These are phyloP conservation scores for Drosophila navojoa DNA, from an alignment of 1,140 invertebrate genomes.

Conservation along the genomic window DNA sequence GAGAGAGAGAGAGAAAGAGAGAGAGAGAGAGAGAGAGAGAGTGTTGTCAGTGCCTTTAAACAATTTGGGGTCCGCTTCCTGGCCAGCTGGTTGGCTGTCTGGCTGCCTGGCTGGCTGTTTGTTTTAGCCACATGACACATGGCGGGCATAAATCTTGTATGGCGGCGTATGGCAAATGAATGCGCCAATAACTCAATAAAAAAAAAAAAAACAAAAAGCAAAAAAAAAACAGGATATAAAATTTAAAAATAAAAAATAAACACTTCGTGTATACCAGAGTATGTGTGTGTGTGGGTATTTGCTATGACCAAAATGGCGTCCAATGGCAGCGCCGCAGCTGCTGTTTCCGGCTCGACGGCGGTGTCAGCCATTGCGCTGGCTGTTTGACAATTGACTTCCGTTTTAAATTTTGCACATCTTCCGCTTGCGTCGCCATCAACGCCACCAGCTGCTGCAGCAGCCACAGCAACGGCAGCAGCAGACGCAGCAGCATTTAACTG, in stretches of 20 bases:
- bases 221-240: not conserved
- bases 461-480: not conserved
- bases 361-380: conserved; percentile 61
- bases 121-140: conserved; percentile 80
- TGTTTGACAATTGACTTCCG: conserved; percentile 80
- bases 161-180: conserved; percentile 79
- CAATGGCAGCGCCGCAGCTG: conserved; percentile 59
- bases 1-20: not conserved
- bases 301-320: conserved; percentile 64
- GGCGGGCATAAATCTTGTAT: conserved; percentile 78
- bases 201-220: conserved; percentile 21
- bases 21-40: not conserved
- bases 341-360: conserved; percentile 63
- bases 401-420: conserved; percentile 81
- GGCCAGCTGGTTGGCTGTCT: conserved; percentile 7
- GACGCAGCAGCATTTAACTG: not conserved
- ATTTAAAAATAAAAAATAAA: conserved; percentile 3
- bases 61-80: conserved; percentile 32
- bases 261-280: too few relatives aligned
- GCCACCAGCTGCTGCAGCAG: conserved; percentile 1
- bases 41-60: conserved; percentile 40
- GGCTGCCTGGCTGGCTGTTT: conserved; percentile 35
- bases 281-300: conserved; percentile 8
- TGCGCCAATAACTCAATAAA: conserved; percentile 80
- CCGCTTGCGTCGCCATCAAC: conserved; percentile 52